Percentiles rank a stretch among this genome's conserved stretches.
Conservation (phyloP, 2,797 vertebrate species). For the Sebastes itinus region DNA sequence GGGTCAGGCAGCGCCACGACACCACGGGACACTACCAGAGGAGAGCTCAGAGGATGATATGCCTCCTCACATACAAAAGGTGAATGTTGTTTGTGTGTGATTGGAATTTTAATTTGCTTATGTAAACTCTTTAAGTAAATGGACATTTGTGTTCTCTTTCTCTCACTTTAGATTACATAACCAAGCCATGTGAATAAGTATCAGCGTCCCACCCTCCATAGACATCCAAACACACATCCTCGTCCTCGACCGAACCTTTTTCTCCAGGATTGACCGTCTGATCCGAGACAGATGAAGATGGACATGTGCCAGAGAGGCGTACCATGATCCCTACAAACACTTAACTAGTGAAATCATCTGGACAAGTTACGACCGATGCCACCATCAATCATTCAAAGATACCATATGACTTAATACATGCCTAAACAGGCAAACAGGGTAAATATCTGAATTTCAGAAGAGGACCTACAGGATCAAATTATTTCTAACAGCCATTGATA, state of each 20-base stretch:
- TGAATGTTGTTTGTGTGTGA: constrained; percentile 49
- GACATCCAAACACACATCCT: constrained; percentile 11
- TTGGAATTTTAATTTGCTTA: not conserved
- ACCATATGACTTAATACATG: not conserved
- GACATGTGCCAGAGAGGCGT: constrained; percentile 1
- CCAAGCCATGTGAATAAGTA: constrained; percentile 15
- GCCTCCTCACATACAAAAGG: constrained; percentile 94
- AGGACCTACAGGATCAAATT: constrained; percentile 45
- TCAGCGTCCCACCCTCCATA: not conserved
- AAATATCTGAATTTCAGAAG: constrained; percentile 21
- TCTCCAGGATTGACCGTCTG: constrained; percentile 8
- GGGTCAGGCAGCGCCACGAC: constrained; percentile 78
- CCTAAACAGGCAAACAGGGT: constrained; percentile 20
- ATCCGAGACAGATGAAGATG: constrained; percentile 12
- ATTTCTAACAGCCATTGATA: constrained; percentile 11
- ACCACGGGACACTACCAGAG: constrained; percentile 91
- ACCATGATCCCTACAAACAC: not conserved
- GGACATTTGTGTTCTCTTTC: not conserved
- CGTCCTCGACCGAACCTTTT: not conserved
- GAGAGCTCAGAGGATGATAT: constrained; percentile 95
- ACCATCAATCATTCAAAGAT: constrained; percentile 2
- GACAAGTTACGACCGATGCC: not conserved
- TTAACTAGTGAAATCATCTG: constrained; percentile 11
- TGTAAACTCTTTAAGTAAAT: not conserved
- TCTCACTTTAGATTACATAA: constrained; percentile 79